These are phyloP conservation scores for Sinonovacula constricta DNA, from an alignment of 1,140 invertebrate species.

Conservation along the genomic window DNA sequence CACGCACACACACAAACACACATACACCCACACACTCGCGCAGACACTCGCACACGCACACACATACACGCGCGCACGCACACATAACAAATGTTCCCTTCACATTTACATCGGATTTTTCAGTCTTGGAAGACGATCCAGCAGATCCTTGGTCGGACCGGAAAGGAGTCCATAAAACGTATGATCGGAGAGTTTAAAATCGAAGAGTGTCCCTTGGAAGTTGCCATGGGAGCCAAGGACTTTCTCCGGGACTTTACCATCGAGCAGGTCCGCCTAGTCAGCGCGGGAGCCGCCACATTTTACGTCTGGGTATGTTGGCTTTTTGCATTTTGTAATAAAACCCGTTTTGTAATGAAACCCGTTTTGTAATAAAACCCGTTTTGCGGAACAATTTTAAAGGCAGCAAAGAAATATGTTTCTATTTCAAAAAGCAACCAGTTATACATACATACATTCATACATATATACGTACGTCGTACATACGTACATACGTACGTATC, in stretches of 20 bases:
- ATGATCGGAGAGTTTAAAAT: constrained; percentile 64
- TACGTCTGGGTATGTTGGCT: constrained; percentile 71
- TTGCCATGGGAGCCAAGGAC: constrained; percentile 64
- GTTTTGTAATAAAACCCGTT: too few species aligned
- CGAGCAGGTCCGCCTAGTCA: constrained; percentile 67
- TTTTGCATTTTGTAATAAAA: too few species aligned
- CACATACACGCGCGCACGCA: constrained; percentile 11
- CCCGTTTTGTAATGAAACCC: too few species aligned
- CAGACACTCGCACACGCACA: not conserved
- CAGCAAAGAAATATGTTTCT: too few species aligned
- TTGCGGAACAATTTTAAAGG: not conserved
- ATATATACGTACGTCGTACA: too few species aligned
- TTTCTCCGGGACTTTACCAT: constrained; percentile 63
- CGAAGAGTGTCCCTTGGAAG: constrained; percentile 62
- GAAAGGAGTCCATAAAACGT: constrained; percentile 68
- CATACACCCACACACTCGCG: too few species aligned
- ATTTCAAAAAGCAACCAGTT: too few species aligned
- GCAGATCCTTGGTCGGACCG: constrained; percentile 64
- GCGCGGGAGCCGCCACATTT: constrained; percentile 71
- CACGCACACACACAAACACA: too few species aligned
- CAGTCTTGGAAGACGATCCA: constrained; percentile 67
- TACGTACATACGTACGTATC: too few species aligned
- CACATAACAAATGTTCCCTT: not conserved
- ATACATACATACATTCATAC: too few species aligned
- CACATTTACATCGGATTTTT: not conserved